Evolutionary conservation across 2,797 vertebrate genomes (phyloP).

Genomic region (Hemibagrus guttatus): DNA sequence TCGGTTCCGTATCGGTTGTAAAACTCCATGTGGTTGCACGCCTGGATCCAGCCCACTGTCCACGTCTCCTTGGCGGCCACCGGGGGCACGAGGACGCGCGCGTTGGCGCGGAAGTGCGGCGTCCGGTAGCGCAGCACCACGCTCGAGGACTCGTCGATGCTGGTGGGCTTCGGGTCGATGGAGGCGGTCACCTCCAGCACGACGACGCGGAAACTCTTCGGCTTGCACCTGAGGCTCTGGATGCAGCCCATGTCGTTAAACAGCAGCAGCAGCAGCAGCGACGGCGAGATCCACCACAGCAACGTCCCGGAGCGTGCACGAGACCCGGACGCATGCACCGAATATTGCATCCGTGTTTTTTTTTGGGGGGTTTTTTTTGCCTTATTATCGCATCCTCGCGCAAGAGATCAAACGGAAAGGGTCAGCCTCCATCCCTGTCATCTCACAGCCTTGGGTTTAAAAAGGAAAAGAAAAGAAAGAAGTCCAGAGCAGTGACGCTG

Average conservation of each 20-base stretch:
- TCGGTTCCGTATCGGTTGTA: constrained; percentile 93
- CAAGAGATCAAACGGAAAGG: background rate
- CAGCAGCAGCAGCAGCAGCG: constrained; percentile 72
- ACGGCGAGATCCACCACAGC: background rate
- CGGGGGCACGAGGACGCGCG: constrained; percentile 89
- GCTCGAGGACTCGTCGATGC: constrained; percentile 95
- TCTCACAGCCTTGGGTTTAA: background rate
- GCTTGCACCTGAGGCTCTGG: constrained; percentile 97
- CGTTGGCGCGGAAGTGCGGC: constrained; percentile 92
- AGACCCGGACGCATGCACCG: constrained; percentile 19
- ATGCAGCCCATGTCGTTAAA: constrained; percentile 97
- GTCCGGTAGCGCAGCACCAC: constrained; percentile 97
- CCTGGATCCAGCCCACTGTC: constrained; percentile 98
- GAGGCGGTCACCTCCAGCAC: constrained; percentile 91
- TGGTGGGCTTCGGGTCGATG: constrained; percentile 93
- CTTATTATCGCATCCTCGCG: background rate
- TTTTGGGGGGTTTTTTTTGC: background rate
- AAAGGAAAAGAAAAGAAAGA: background rate
- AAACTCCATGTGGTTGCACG: constrained; percentile 99
- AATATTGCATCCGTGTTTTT: constrained; percentile 25
- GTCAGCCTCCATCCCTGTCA: constrained; percentile 9
- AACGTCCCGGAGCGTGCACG: constrained; percentile 22
- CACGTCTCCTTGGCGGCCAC: constrained; percentile 90
- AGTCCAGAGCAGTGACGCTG: background rate
- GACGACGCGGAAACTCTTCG: constrained; percentile 92